Base-by-base conservation (phyloP, 53 echinoderm and acorn worm species). In the Henricia sp. region DNA sequence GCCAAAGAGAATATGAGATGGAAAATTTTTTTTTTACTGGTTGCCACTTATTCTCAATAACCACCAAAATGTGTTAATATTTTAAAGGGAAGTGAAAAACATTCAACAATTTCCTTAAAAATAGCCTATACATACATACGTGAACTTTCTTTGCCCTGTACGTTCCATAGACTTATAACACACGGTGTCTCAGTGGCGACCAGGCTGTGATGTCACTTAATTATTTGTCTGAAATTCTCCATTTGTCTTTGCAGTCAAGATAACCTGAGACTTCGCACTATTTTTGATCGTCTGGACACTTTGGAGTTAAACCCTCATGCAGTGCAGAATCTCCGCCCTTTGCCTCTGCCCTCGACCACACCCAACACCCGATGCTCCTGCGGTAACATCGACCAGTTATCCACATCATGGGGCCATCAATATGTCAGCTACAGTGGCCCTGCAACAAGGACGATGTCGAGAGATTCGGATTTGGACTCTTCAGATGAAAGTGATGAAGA, bases 351-450 rank as follows among this genome's bases (percentile, higher is more conserved):
- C 50, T 63, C 57, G 3, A 21, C 68, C 37, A 66, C 42, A 32
- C 41, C 72, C 76, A 86, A 67, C 33, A n/a, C 68, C 6, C 65
- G 86, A 21, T 86, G 86, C 76, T 86, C 86, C 24, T 86, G 86
- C 54, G 86, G 86, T 13, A 86, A 86, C 33, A 23, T 85, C 37
- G 46, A 20, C 60, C 19, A 67, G 53, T 76, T 36, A 76, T 50
- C 85, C 72, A 24, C 72, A 64, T 63, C 28, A 26, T 37, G n/a
- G 67, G 66, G 86, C 40, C 76, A 86, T 20, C 56, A 34, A 14
- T 12, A 46, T 14, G 42, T 62, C 12, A 80, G 64, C 2, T 46
- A 60, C 21, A 43, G 43, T 58, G 77, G 65, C 80, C 48, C 62
- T 16, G 30, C 50, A 64, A 63, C 80, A 2, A 58, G 76, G 40